Evolutionary conservation across 2,797 vertebrate genomes (phyloP).

Genomic region (Cynopterus sphinx): DNA sequence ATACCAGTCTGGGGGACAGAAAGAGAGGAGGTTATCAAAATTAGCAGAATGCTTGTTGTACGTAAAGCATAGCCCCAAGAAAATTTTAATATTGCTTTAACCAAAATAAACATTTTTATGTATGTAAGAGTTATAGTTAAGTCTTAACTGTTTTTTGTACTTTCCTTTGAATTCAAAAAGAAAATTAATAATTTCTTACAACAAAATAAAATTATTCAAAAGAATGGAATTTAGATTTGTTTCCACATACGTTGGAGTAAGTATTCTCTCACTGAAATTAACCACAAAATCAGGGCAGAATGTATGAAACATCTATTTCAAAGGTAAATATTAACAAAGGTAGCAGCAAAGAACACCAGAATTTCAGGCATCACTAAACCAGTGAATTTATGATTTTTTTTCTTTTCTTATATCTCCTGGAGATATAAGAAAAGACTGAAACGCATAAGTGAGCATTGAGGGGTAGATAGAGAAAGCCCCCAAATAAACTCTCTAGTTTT

Average conservation of each 20-base stretch:
- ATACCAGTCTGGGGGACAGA: background rate
- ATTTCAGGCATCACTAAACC: background rate
- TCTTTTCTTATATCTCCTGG: background rate
- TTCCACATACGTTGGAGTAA: background rate
- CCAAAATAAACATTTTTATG: conserved; percentile 25
- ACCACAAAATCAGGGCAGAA: background rate
- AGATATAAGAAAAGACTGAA: no score
- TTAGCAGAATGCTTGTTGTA: background rate
- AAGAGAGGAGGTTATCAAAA: background rate
- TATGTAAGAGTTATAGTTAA: background rate
- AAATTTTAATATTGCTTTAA: conserved; percentile 2
- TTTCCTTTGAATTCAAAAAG: conserved; percentile 37
- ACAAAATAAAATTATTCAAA: conserved; percentile 34
- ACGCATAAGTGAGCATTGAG: background rate
- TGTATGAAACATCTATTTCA: background rate
- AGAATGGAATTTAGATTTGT: background rate
- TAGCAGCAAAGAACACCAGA: background rate
- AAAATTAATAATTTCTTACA: conserved; percentile 22
- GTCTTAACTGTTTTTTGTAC: background rate
- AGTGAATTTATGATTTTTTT: background rate
- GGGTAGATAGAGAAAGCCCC: background rate
- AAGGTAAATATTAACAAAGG: background rate
- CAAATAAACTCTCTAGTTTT: background rate
- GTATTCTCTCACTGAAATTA: conserved; percentile 35
- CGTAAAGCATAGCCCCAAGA: background rate